A percentile compares a stretch with the other conserved stretches of the same genome.
Conservation (phyloP, 1,140 invertebrate genomes). For the Lycorma delicatula region DNA sequence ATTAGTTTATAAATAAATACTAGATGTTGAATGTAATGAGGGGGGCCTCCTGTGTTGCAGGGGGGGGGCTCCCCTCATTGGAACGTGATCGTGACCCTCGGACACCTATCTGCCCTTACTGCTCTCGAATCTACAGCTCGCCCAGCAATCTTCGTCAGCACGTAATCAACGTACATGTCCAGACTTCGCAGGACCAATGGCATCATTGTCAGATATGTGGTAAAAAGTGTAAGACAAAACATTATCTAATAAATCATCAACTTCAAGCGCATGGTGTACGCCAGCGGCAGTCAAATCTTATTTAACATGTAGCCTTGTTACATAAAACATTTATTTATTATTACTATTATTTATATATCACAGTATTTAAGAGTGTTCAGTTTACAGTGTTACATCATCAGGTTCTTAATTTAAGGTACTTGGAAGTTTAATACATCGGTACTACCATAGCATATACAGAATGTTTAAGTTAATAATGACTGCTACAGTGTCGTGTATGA, state of each 20-base stretch:
- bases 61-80: slow-evolving; percentile 21
- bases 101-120: slow-evolving; percentile 52
- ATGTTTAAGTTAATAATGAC: too few relatives aligned
- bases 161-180: slow-evolving; percentile 61
- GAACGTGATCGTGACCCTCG: slow-evolving; percentile 38
- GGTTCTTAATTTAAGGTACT: too few relatives aligned
- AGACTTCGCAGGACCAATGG: slow-evolving; percentile 58
- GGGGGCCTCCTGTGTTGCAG: slow-evolving; percentile 37
- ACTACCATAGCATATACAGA: too few relatives aligned
- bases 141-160: slow-evolving; percentile 61
- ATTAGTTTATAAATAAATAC: too few relatives aligned
- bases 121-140: slow-evolving; percentile 57
- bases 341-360: too few relatives aligned
- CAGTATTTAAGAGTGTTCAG: too few relatives aligned
- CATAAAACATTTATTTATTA: too few relatives aligned
- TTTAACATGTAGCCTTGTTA: too few relatives aligned
- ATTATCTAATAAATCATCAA: slow-evolving; percentile 67
- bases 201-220: slow-evolving; percentile 60
- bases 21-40: slow-evolving; percentile 34
- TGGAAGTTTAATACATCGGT: too few relatives aligned
- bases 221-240: slow-evolving; percentile 65
- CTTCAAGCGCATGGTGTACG: slow-evolving; percentile 62
- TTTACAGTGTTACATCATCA: too few relatives aligned
- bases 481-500: too few relatives aligned
- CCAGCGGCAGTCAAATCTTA: slow-evolving; percentile 38